Conservation (phyloP, 2,888 invertebrate genomes). For the Dicranocentrus wangi region DNA sequence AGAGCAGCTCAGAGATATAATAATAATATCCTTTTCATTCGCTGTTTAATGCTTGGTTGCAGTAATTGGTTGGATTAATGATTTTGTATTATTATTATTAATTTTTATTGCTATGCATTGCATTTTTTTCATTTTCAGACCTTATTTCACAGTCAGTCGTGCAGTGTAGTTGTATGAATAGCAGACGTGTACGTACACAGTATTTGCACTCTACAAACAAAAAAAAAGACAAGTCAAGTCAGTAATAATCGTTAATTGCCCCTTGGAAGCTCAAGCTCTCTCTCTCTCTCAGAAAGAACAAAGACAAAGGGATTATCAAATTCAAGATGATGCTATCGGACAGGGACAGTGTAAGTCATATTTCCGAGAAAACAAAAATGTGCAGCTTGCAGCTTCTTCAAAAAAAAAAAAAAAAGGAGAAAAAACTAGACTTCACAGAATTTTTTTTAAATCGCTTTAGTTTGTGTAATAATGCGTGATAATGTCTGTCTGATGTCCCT, state of each 20-base stretch:
- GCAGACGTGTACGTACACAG: background rate
- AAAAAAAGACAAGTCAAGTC: background rate
- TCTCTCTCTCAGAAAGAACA: slow-evolving; percentile 5
- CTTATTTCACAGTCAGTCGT: too few species aligned
- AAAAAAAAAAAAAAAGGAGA: background rate
- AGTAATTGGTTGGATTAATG: too few species aligned
- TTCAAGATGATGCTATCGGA: slow-evolving; percentile 43
- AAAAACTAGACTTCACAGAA: background rate
- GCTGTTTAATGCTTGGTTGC: too few species aligned
- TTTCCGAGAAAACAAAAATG: background rate
- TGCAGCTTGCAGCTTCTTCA: too few species aligned
- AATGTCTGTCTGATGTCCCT: background rate
- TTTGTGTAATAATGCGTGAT: background rate
- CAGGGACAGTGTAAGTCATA: slow-evolving; percentile 44
- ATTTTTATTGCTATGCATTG: too few species aligned
- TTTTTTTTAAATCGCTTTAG: background rate
- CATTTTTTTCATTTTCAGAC: too few species aligned
- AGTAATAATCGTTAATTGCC: background rate
- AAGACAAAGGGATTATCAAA: slow-evolving; percentile 15
- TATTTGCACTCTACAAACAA: slow-evolving; percentile 12
- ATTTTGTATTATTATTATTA: too few species aligned
- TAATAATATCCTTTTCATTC: too few species aligned
- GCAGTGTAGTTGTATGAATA: background rate
- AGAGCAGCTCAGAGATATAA: too few species aligned
- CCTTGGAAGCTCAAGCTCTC: background rate